Conservation (phyloP, 2,797 vertebrate genomes). For the Threskiornis aethiopicus region DNA sequence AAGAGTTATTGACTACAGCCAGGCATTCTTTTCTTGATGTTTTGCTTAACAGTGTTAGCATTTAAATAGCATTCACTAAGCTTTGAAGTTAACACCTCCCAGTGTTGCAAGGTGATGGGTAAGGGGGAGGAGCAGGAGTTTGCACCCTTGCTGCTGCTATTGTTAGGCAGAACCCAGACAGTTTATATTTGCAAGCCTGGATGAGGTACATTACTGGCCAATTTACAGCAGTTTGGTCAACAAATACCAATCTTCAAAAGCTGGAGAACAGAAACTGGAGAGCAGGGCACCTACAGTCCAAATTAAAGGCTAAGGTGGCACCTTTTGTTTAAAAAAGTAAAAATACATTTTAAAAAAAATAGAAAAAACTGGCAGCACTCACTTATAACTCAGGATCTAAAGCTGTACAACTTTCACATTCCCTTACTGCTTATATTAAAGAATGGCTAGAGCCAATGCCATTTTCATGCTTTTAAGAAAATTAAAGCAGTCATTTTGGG, state of each 20-base stretch:
- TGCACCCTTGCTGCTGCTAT: neutral
- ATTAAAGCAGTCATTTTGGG: neutral
- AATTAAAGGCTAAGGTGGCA: neutral
- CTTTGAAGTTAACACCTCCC: conserved; percentile 66
- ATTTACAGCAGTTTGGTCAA: conserved; percentile 7
- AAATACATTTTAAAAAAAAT: neutral
- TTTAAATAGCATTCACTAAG: conserved; percentile 37
- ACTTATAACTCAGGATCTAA: neutral
- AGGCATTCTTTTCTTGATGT: conserved; percentile 12
- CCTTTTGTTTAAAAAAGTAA: neutral
- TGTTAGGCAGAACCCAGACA: conserved; percentile 6
- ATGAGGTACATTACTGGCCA: neutral
- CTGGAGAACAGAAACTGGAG: neutral
- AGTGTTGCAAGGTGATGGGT: neutral
- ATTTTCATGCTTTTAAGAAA: neutral
- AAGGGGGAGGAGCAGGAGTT: neutral
- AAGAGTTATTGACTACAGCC: neutral
- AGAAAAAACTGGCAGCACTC: neutral
- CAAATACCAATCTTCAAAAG: neutral
- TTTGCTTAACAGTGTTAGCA: conserved; percentile 55
- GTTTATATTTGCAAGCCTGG: neutral
- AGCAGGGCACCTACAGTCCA: neutral
- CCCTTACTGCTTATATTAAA: neutral
- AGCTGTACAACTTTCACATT: neutral
- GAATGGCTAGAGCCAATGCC: neutral